Base-by-base conservation (phyloP, 1,140 invertebrate species). In the Ceratitis capitata region DNA sequence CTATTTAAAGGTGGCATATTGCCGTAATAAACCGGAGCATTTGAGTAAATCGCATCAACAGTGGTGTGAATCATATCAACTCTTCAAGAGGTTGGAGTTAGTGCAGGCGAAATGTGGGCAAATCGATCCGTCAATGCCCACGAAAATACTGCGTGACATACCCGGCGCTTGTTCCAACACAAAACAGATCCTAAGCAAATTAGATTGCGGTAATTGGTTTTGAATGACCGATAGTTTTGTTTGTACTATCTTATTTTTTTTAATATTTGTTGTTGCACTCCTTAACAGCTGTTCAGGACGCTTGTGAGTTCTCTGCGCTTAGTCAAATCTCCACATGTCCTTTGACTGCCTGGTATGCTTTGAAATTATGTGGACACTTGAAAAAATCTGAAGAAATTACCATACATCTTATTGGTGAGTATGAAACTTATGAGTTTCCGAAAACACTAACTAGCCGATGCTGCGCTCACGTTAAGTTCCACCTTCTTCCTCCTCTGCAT, bases 261-360 rank as follows among this genome's bases (percentile, higher is more conserved):
- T 39, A 78, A 39, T 35, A 23, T 16, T n/a, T 78, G 16, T 78
- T 83, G 32, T 14, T 32, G 35, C n/a, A n/a, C 0, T 7, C 14
- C 12, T 53, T 53, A 26, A 4, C 6, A 91, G 91, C 87, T 84
- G 85, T 89, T n/a, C 93, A 94, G 88, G 94, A 94, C 84, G 92
- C 93, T 83, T 93, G 94, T 47, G 94, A 94, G 69, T 95, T 94
- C 85, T 93, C 94, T 0, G 92, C 92, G 0, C 88, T 96, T 14
- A 95, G 94, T 0, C 94, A 96, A 87, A 88, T 95, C 9, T 94
- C 94, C 0, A 95, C 94, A 2, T 94, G 94, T 6, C 95, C 95
- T 0, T 88, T 96, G 3, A 95, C 94, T 0, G 92, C 94, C 2
- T 92, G 94, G 10, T 94, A 94, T 88, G 92, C 94, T 4, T 88